phyloP scores from a whole-genome alignment of 1,140 invertebrate genomes.

The Aphidius gifuensis region DNA sequence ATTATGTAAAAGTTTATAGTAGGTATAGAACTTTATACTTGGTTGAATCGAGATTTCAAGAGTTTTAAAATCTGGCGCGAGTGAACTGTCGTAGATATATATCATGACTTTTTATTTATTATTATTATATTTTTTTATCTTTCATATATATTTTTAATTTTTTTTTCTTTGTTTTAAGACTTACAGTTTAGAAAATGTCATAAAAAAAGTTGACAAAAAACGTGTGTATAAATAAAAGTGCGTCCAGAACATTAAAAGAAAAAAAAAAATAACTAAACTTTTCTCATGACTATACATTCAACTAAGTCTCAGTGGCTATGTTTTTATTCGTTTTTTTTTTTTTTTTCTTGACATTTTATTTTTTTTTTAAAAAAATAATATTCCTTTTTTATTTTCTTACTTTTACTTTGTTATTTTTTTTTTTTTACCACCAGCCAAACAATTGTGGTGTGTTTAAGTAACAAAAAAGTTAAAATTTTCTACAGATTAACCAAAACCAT shows the following conservation, averaged over 20 bases:
- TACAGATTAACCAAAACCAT: no score
- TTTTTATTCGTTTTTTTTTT: no score
- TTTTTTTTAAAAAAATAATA: no score
- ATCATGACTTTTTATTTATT: neutral
- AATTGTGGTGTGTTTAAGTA: no score
- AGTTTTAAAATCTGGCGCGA: neutral
- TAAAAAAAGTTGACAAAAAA: neutral
- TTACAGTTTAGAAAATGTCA: neutral
- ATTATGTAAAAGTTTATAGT: no score
- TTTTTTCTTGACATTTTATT: no score
- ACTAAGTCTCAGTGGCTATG: no score
- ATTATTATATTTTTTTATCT: neutral
- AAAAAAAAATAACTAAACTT: neutral
- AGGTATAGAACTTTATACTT: neutral
- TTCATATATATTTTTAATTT: neutral
- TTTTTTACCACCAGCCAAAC: no score
- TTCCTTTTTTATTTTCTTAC: no score
- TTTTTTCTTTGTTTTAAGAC: neutral
- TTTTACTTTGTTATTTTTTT: no score
- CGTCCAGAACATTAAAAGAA: neutral
- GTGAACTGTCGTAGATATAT: neutral
- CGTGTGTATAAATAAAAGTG: neutral
- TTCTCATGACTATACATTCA: conserved; percentile 1
- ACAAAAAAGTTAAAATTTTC: no score
- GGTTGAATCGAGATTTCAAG: conserved; percentile 2